Evolutionary conservation across 1,140 invertebrate genomes (phyloP).

Genomic region (Eupeodes corollae): DNA sequence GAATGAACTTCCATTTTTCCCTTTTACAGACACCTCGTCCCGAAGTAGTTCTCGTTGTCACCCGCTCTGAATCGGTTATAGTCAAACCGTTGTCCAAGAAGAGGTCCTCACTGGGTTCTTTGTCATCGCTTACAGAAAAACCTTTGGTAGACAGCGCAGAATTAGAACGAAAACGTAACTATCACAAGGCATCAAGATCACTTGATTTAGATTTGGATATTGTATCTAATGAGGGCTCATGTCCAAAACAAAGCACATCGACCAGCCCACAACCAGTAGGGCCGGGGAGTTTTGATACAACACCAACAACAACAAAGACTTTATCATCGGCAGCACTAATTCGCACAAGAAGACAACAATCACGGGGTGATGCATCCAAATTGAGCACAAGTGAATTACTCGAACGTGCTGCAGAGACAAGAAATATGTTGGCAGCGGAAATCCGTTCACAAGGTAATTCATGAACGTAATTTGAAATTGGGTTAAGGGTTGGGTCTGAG

Average conservation of each 20-base stretch:
- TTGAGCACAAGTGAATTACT: slow-evolving; percentile 31
- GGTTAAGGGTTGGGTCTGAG: no score
- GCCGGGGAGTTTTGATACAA: slow-evolving; percentile 17
- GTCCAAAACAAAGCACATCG: background rate
- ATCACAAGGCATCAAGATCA: slow-evolving; percentile 33
- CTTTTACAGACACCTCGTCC: slow-evolving; percentile 47
- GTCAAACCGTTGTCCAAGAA: slow-evolving; percentile 32
- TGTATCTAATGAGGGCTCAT: slow-evolving; percentile 24
- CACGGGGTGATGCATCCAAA: slow-evolving; percentile 28
- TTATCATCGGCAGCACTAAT: slow-evolving; percentile 21
- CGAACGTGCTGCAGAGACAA: slow-evolving; percentile 27
- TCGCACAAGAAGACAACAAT: slow-evolving; percentile 24
- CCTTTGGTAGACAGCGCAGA: slow-evolving; percentile 21
- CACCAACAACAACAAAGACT: slow-evolving; percentile 15
- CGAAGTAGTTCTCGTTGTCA: slow-evolving; percentile 55
- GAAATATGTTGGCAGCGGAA: slow-evolving; percentile 31
- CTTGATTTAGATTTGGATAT: slow-evolving; percentile 33
- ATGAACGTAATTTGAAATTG: background rate
- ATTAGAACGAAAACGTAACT: slow-evolving; percentile 28
- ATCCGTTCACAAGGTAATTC: slow-evolving; percentile 29
- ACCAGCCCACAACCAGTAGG: slow-evolving; percentile 12
- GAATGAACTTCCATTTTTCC: background rate
- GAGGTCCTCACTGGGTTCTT: slow-evolving; percentile 32
- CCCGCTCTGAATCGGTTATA: slow-evolving; percentile 32
- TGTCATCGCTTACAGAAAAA: slow-evolving; percentile 33